Conservation (phyloP, 2,888 invertebrate genomes). For the Tenthredo amoena region DNA sequence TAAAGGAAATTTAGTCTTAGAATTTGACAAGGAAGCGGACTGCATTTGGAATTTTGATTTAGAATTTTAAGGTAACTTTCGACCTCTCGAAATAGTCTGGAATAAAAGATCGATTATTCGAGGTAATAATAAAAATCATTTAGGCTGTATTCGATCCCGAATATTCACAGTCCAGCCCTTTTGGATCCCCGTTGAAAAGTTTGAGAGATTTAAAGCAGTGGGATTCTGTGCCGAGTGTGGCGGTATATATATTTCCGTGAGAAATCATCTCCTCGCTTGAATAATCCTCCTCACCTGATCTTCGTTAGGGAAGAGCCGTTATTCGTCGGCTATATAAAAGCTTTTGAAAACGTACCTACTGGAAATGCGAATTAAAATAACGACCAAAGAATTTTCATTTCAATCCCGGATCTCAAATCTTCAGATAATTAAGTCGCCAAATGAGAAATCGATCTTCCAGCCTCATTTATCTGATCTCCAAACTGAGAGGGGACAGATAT, state of each 20-base stretch:
- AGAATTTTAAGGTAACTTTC: background rate
- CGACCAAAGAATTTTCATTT: constrained; percentile 37
- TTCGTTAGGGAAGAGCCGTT: constrained; percentile 9
- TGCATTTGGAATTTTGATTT: background rate
- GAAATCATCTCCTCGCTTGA: background rate
- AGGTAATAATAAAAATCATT: background rate
- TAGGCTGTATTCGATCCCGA: background rate
- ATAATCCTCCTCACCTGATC: constrained; percentile 18
- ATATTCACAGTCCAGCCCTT: background rate
- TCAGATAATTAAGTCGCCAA: constrained; percentile 33
- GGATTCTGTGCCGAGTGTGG: background rate
- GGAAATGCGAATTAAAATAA: constrained; percentile 36
- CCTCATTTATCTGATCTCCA: background rate
- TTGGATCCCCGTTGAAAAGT: background rate
- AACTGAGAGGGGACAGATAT: background rate
- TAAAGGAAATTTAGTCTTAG: too few relatives aligned
- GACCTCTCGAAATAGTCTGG: background rate
- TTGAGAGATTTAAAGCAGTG: background rate
- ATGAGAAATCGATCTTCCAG: constrained; percentile 35
- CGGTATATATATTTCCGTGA: background rate
- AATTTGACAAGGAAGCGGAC: too few relatives aligned
- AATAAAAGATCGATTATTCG: background rate
- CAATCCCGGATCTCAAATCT: background rate
- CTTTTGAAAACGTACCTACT: constrained; percentile 28
- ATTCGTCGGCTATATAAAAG: background rate